Conservation (phyloP, 2,888 invertebrate species). For the Patella ulyssiponensis region DNA sequence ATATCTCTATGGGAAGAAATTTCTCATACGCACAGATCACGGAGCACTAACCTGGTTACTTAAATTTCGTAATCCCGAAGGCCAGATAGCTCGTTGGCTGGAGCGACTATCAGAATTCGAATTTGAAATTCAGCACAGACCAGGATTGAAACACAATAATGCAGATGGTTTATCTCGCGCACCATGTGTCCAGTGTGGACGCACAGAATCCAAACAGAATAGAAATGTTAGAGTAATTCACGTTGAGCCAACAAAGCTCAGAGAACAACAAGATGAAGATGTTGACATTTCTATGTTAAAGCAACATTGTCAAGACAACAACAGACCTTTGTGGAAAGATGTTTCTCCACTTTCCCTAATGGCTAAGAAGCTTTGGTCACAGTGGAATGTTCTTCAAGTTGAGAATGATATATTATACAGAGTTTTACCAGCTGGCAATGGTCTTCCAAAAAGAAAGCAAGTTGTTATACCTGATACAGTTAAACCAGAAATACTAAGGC, state of each 20-base stretch:
- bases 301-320: not conserved
- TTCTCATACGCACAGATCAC: conserved; percentile 48
- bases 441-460: too few relatives aligned
- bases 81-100: conserved; percentile 34
- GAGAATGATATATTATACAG: not conserved
- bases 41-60: conserved; percentile 39
- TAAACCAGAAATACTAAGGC: not conserved
- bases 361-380: not conserved
- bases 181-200: conserved; percentile 18
- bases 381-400: not conserved
- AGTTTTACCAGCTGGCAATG: too few relatives aligned
- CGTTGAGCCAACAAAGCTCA: not conserved
- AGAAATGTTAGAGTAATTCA: not conserved
- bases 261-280: not conserved
- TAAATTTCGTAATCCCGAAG: conserved; percentile 37
- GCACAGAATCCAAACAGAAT: not conserved
- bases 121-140: conserved; percentile 29
- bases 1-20: conserved; percentile 41
- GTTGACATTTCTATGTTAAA: not conserved
- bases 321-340: not conserved
- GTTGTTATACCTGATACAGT: too few relatives aligned
- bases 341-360: not conserved
- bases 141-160: conserved; percentile 28
- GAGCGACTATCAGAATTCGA: conserved; percentile 27
- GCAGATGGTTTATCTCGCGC: conserved; percentile 28